phyloP scores from a whole-genome alignment of 2,113 vertebrate genomes.

The Lasiurus borealis region DNA sequence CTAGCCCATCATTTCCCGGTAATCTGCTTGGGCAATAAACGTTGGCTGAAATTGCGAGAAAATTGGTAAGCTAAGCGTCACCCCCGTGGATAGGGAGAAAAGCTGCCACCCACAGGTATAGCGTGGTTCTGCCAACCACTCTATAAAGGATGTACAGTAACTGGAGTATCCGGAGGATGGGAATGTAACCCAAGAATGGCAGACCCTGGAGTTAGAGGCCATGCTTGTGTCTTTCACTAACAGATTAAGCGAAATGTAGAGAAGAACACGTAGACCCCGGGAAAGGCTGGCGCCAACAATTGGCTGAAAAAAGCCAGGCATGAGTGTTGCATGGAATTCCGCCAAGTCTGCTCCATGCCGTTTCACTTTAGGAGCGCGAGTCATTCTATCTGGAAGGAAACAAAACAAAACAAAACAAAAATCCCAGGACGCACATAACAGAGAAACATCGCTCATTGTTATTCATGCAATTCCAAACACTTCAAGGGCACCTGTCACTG shows the following conservation, averaged over 20 bases:
- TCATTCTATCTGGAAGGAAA: neutral
- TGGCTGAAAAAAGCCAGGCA: neutral
- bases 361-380: neutral
- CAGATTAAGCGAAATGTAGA: neutral
- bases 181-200: slow-evolving; percentile 1
- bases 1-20: slow-evolving; percentile 62
- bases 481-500: neutral
- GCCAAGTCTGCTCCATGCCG: neutral
- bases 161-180: neutral
- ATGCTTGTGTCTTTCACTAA: slow-evolving; percentile 33
- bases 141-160: slow-evolving; percentile 17
- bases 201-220: neutral
- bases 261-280: neutral
- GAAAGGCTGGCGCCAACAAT: neutral
- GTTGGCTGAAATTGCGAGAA: slow-evolving; percentile 20
- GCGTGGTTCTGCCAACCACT: slow-evolving; percentile 10
- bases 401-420: neutral
- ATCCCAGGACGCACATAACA: neutral
- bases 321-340: neutral
- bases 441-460: neutral
- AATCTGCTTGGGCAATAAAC: slow-evolving; percentile 73
- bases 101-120: neutral
- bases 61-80: slow-evolving; percentile 57
- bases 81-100: neutral
- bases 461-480: neutral